A percentile compares a stretch with the other conserved stretches of the same genome.
These are phyloP conservation scores for Labeo rohita DNA, from an alignment of 2,113 vertebrate genomes.

Conservation along the genomic window DNA sequence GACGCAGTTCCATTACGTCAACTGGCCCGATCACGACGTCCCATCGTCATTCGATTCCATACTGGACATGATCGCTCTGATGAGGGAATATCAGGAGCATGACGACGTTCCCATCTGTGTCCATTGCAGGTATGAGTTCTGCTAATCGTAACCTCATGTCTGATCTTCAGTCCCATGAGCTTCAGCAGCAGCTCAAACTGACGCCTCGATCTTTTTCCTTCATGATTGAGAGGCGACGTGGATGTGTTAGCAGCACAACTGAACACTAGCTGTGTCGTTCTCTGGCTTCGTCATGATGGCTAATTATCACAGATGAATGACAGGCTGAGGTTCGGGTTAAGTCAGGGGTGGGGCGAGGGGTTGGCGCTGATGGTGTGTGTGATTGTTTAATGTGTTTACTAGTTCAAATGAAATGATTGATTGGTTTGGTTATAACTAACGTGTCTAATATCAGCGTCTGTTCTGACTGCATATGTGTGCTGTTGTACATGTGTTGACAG, in stretches of 20 bases:
- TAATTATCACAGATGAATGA: too few species aligned
- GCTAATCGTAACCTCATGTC: neutral
- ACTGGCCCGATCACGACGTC: conserved; percentile 99
- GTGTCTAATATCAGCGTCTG: neutral
- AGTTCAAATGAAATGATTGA: neutral
- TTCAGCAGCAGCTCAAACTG: too few species aligned
- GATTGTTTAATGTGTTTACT: neutral
- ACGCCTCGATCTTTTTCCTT: too few species aligned
- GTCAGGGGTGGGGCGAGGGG: too few species aligned
- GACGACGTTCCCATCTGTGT: conserved; percentile 95
- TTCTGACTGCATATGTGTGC: neutral
- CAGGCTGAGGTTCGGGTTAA: neutral
- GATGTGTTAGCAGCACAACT: neutral
- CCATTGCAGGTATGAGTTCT: conserved; percentile 84
- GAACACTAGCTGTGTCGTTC: too few species aligned
- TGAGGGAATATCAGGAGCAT: conserved; percentile 95
- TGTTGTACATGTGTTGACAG: conserved; percentile 71
- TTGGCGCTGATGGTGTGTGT: too few species aligned
- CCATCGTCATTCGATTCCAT: conserved; percentile 98
- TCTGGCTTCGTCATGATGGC: too few species aligned
- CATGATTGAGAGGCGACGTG: too few species aligned
- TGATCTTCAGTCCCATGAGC: neutral
- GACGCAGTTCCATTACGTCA: conserved; percentile 97
- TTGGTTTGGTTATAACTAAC: neutral
- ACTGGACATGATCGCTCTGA: conserved; percentile 96